Base-by-base conservation (phyloP, 2,797 vertebrate species). In the Manis crassicaudata region DNA sequence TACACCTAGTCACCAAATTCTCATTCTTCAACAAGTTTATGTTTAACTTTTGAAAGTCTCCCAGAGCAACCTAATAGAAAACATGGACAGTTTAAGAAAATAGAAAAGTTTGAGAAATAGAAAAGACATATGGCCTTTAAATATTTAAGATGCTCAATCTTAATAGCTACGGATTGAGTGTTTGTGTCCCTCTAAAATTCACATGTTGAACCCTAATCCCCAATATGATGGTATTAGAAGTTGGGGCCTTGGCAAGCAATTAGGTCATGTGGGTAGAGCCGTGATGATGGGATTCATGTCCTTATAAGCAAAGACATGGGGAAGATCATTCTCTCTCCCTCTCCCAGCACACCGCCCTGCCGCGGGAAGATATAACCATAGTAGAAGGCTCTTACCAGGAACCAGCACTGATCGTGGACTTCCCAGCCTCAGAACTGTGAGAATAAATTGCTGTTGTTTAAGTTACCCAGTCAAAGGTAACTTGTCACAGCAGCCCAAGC, bases 21-120 rank as follows among this genome's bases (percentile, higher is more conserved):
- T 90, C 81, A 37, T 87, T 87, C 76, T 92, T 73, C 58, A 67
- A 50, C 46, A 82, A 68, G 20, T 68, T 73, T 40, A 67, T 54
- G 4, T 83, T 62, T 50, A 65, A 83, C 11, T 12, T 67, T 29
- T 58, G 50, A 56, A 87, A 73, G 46, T 17, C 72, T 85, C 20
- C 29, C 76, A 75, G 76, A 92, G 23, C 76, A 88, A 85, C 63
- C 50, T 76, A 82, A 60, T n/a, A n/a, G 37, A 73, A 92, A 95
- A 75, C 32, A 46, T 37, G 27, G 46, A 80, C 32, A 29, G 9
- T 95, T 87, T 87, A 87, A 35, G 94, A 50, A 94, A 46, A 40
- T 80, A 87, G 35, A 13, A 62, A 94, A 92, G 68, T 46, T 46
- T 46, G 35, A 94, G 54, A 94, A 46, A 40, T 80, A 87, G n/a